Base-by-base conservation (phyloP, 2,888 invertebrate species). In the Spicauda simplicius region DNA sequence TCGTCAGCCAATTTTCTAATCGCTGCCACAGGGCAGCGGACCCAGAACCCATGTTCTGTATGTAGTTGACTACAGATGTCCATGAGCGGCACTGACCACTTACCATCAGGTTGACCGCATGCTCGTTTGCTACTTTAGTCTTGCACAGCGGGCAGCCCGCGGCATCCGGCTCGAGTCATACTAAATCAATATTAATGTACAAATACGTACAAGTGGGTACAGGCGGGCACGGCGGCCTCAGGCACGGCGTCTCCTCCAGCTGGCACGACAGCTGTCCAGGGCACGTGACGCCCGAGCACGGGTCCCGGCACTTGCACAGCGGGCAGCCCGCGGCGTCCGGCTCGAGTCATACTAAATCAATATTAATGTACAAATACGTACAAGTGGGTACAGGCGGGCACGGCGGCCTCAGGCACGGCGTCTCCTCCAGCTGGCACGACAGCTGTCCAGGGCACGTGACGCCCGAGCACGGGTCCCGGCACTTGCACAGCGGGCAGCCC, bases 361-460 rank as follows among this genome's bases (percentile, higher is more conserved):
- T 25, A 25, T 5, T 25, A 25, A 4, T 25, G 5, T 25, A 25
- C 25, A 56, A 50, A 33, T 30, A 84, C 91, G 87, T 76, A 95
- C 97, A 97, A 18, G 96, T 97, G 56, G 97, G 97, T 19, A 97
- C 94, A 10, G 97, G 97, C 0, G 97, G 97, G 76, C 97, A 97
- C 0, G 97, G 97, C 62, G 96, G 96, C 54, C 95, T 94, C 59
- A 96, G 93, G 79, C 97, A 97, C 3, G 96, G 95, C 5, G 96
- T 94, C 76, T 97, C 97, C 79, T 97, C 96, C 74, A 97, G 85
- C 80, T 97, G 96, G 77, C 97, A 97, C 7, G 95, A 94, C 71
- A 97, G 94, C 0, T 95, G 94, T 53, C 96, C 96, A 0, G 97
- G 97, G 80, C 97, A 97, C 50, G 94, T 95, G 62, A 97, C 86